Conservation (phyloP, 53 echinoderm and acorn worm species). For the Actinopyga echinites region DNA sequence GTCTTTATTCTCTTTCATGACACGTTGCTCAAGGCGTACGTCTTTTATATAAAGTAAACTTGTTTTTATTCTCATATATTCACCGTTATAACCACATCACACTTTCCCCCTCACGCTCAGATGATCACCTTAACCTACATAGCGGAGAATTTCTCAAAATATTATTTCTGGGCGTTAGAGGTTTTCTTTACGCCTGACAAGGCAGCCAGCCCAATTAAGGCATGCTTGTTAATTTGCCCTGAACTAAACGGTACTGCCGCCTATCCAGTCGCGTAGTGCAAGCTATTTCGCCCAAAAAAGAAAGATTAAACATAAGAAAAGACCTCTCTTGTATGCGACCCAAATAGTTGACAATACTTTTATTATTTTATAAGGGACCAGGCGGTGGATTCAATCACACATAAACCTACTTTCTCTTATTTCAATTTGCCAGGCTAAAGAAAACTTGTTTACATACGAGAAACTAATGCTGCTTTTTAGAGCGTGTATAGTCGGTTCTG, state of each 20-base stretch:
- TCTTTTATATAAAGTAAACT: conserved; percentile 1
- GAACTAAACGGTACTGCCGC: conserved; percentile 30
- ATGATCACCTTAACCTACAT: conserved; percentile 36
- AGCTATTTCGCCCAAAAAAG: conserved; percentile 9
- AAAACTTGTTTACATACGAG: conserved; percentile 42
- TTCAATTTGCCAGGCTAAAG: conserved; percentile 27
- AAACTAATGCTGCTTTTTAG: conserved; percentile 41
- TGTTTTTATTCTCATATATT: conserved; percentile 31
- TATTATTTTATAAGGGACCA: neutral
- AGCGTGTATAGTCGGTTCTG: conserved; percentile 25
- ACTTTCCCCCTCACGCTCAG: conserved; percentile 9
- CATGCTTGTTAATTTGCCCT: conserved; percentile 32
- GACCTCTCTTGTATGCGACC: conserved; percentile 12
- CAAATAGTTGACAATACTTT: conserved; percentile 30
- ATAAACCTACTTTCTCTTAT: conserved; percentile 7
- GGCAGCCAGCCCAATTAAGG: conserved; percentile 16
- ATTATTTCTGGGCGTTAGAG: conserved; percentile 41
- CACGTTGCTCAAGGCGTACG: conserved; percentile 23
- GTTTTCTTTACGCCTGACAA: conserved; percentile 14
- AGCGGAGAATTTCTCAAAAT: conserved; percentile 32
- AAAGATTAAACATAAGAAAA: neutral
- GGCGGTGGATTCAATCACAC: conserved; percentile 42
- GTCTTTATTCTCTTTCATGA: neutral
- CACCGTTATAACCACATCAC: conserved; percentile 40
- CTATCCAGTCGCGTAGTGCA: conserved; percentile 6